Conservation (phyloP, 30 jellyfish, hydroid and myxozoan genomes). For the Mastigias papua region DNA sequence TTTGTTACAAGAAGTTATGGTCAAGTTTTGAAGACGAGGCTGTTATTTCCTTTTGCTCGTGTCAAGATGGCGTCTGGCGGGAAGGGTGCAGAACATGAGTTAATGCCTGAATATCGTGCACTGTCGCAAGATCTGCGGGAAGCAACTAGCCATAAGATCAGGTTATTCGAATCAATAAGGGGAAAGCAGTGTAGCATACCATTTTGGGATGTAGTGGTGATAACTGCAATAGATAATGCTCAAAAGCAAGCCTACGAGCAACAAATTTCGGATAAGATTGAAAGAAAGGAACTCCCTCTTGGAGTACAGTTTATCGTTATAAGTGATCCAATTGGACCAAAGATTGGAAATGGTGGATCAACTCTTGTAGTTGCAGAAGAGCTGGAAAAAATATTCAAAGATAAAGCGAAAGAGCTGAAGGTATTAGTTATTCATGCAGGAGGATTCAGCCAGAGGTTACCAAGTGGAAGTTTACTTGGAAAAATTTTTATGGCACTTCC, state of each 20-base stretch:
- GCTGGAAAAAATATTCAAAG: conserved; percentile 69
- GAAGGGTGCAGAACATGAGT: conserved; percentile 56
- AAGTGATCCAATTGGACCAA: conserved; percentile 90
- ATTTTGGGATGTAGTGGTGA: conserved; percentile 95
- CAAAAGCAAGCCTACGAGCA: conserved; percentile 86
- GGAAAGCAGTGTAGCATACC: conserved; percentile 75
- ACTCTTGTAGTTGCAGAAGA: conserved; percentile 87
- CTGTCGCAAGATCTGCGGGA: conserved; percentile 73
- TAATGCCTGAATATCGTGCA: neutral
- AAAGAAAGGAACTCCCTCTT: conserved; percentile 85
- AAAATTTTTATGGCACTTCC: conserved; percentile 91
- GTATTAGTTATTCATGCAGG: conserved; percentile 88
- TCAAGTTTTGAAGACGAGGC: neutral
- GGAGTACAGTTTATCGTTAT: conserved; percentile 74
- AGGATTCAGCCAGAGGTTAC: conserved; percentile 95
- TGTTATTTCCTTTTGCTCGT: conserved; percentile 9
- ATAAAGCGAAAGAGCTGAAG: conserved; percentile 53
- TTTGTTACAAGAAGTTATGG: too few species aligned
- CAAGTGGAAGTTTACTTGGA: conserved; percentile 94
- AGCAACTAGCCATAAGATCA: conserved; percentile 75
- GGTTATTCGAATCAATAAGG: conserved; percentile 78
- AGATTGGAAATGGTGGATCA: conserved; percentile 96
- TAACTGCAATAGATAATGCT: conserved; percentile 85
- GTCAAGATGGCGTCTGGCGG: conserved; percentile 79
- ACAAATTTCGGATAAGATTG: conserved; percentile 74